These are phyloP conservation scores for Magallana gigas DNA, from an alignment of 1,140 invertebrate species.

Conservation along the genomic window DNA sequence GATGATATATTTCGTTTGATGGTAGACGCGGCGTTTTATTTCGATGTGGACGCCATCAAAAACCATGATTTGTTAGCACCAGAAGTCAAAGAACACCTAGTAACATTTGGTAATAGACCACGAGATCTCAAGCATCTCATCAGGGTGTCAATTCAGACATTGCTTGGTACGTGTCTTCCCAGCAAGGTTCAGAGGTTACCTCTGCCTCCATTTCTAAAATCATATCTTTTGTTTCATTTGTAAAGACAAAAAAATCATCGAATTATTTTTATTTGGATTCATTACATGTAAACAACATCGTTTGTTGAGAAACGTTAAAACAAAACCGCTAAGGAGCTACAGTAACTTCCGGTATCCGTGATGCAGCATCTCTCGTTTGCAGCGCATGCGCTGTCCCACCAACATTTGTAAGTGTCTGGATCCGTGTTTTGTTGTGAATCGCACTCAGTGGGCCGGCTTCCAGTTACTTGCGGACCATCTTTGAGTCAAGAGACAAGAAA, in stretches of 20 bases:
- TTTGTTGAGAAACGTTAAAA: neutral
- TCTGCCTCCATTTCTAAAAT: conserved; percentile 66
- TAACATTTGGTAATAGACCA: conserved; percentile 55
- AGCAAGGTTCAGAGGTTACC: conserved; percentile 63
- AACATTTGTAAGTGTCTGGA: neutral
- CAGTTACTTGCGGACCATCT: neutral
- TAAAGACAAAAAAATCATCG: neutral
- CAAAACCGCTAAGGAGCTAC: neutral
- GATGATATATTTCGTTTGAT: conserved; percentile 64
- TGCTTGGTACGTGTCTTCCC: conserved; percentile 50
- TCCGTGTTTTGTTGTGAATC: neutral
- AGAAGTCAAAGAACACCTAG: conserved; percentile 51
- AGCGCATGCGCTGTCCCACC: conserved; percentile 13
- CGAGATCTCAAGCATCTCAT: conserved; percentile 63
- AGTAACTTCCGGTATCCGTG: conserved; percentile 17
- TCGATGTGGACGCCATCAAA: conserved; percentile 61
- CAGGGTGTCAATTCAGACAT: conserved; percentile 55
- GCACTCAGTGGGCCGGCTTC: neutral
- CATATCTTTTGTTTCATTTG: conserved; percentile 67
- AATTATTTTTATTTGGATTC: neutral
- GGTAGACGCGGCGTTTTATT: conserved; percentile 54
- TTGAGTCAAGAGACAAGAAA: neutral
- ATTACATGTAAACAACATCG: neutral
- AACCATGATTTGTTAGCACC: conserved; percentile 51
- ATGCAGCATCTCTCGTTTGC: neutral